A percentile compares a stretch with the other conserved stretches of the same genome.
Conservation (phyloP, 1,140 invertebrate species). For the Cylas formicarius region DNA sequence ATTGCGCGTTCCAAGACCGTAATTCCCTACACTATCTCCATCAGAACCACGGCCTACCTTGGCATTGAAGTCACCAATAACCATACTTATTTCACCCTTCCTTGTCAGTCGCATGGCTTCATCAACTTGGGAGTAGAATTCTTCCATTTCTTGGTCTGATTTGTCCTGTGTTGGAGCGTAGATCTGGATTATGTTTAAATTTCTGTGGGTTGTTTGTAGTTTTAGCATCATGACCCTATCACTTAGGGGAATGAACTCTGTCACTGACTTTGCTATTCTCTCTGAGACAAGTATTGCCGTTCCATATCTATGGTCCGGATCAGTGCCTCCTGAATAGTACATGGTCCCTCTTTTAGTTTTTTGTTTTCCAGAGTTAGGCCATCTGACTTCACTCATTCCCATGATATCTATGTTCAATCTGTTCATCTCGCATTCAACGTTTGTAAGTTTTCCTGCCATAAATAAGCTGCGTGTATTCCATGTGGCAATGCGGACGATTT, state of each 20-base stretch:
- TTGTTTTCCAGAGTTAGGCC: background rate
- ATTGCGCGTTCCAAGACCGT: slow-evolving; percentile 11
- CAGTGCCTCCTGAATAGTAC: slow-evolving; percentile 6
- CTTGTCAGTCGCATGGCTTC: slow-evolving; percentile 7
- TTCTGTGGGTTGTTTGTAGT: slow-evolving; percentile 8
- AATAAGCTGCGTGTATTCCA: slow-evolving; percentile 2
- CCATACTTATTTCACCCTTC: slow-evolving; percentile 12
- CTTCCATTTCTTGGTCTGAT: slow-evolving; percentile 4
- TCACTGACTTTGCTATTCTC: no score
- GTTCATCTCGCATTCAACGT: slow-evolving; percentile 13
- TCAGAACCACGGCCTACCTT: slow-evolving; percentile 6
- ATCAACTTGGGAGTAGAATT: slow-evolving; percentile 10
- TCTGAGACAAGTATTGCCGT: no score
- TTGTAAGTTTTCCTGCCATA: slow-evolving; percentile 4
- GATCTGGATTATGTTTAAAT: slow-evolving; percentile 5
- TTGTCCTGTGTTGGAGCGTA: slow-evolving; percentile 13
- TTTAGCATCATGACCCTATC: no score
- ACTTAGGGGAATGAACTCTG: no score
- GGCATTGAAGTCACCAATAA: slow-evolving; percentile 10
- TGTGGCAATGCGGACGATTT: no score
- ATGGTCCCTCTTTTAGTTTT: background rate
- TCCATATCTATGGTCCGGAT: background rate
- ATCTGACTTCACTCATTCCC: slow-evolving; percentile 6
- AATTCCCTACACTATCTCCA: slow-evolving; percentile 2
- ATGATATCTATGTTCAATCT: slow-evolving; percentile 10